Evolutionary conservation across 2,113 vertebrate species (phyloP), one percentile per base, ranked within the genome.

Genomic region (Illadopsis cleaveri): DNA sequence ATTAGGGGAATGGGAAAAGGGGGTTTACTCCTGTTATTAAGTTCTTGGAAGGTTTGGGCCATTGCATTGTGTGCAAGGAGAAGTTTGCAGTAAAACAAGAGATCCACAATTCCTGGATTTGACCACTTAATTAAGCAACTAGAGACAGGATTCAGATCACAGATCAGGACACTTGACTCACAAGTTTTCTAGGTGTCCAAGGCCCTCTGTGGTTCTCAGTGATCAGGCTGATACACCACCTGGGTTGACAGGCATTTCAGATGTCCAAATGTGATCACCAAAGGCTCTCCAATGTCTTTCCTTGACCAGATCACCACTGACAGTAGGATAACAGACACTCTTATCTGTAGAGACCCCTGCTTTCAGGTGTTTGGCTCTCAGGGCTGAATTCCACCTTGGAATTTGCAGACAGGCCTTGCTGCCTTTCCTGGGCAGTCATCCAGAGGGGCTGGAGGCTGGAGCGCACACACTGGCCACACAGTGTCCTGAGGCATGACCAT

Each of bases 391-490:
- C 30, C 15, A 37, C 20, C 10, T 50, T 7, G 16, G 28, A 30
- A 40, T 72, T 69, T 35, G n/a, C 9, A 61, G 21, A 3, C 35
- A 64, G 57, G 31, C 48, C 60, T 57, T 64, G n/a, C 33, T 81
- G 65, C 27, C 15, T 85, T 80, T 53, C 50, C n/a, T 27, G 48
- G 12, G 21, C 33, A 47, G 57, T 28, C 56, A 79, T 9, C 53
- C 42, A 37, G 61, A 82, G 12, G 3, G 4, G 7, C 47, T 75
- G 38, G 56, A 54, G 42, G 47, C 53, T 82, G 65, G 38, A 68
- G 31, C 25, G 37, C 11, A 12, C 18, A 10, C 22, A 2, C 2
- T n/a, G 37, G 42, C 15, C 35, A 45, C 5, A 23, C 0, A 0
- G 40, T 35, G 44, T 38, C 66, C 11, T 24, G 37, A 77, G 30